Evolutionary conservation across 2,888 invertebrate genomes (phyloP).

Genomic region (Meghimatium bilineatum): DNA sequence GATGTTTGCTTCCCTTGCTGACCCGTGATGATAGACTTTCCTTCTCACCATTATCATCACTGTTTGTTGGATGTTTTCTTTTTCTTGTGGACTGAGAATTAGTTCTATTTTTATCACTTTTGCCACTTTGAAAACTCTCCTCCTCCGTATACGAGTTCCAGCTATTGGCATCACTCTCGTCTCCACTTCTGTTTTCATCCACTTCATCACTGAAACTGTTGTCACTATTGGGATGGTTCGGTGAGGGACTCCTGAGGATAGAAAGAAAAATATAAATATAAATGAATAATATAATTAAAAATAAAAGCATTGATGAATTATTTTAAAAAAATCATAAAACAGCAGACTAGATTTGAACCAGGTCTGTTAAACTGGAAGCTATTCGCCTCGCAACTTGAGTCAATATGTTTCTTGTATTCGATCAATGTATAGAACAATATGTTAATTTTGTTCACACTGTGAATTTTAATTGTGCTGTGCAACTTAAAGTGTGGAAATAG

Average conservation of each 20-base stretch:
- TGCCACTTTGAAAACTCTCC: no score
- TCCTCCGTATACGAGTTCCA: constrained; percentile 38
- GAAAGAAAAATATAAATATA: background rate
- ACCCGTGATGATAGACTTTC: background rate
- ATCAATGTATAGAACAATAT: no score
- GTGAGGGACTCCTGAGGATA: constrained; percentile 6
- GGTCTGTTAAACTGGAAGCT: no score
- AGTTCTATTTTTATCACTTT: background rate
- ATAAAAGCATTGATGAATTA: no score
- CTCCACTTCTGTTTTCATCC: background rate
- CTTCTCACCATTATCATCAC: background rate
- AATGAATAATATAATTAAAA: no score
- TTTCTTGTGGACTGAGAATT: background rate
- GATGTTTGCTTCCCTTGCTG: background rate
- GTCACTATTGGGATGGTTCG: background rate
- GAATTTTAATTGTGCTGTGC: no score
- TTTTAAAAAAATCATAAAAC: no score
- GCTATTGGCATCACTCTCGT: constrained; percentile 31
- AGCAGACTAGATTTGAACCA: no score
- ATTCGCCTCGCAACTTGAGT: no score
- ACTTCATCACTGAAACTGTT: background rate
- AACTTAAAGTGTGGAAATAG: no score
- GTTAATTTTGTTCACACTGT: no score
- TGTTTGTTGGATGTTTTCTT: background rate
- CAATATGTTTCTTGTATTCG: no score